phyloP scores from a whole-genome alignment of 2,888 invertebrate genomes.

The Bellardia bayeri region DNA sequence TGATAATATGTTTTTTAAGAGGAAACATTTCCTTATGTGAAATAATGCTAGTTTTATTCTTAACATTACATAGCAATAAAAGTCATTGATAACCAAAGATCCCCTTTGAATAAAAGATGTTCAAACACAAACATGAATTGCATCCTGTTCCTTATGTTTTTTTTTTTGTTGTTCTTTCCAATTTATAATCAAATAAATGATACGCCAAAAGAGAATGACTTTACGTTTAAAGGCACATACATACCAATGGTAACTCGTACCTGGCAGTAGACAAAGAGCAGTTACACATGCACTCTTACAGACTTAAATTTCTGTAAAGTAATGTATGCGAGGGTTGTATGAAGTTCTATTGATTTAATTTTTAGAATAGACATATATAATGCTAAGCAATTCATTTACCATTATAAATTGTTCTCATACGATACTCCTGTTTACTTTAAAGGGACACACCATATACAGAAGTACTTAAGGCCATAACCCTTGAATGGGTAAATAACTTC shows the following conservation, averaged over 20 bases:
- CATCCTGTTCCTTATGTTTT: constrained; percentile 30
- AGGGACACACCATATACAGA: constrained; percentile 8
- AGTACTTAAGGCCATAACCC: constrained; percentile 65
- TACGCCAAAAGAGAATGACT: constrained; percentile 55
- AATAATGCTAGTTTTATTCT: too few species aligned
- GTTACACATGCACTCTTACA: neutral
- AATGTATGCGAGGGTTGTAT: neutral
- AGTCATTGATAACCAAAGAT: constrained; percentile 11
- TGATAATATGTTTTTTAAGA: too few species aligned
- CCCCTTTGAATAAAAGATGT: neutral
- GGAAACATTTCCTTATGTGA: too few species aligned
- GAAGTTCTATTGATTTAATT: too few species aligned
- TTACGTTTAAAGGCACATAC: constrained; percentile 20
- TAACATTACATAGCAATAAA: neutral
- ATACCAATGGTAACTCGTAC: constrained; percentile 17
- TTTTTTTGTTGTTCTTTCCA: constrained; percentile 30
- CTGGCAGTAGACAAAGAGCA: neutral
- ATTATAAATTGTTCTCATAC: neutral
- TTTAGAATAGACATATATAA: too few species aligned
- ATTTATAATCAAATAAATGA: constrained; percentile 63
- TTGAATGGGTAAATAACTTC: constrained; percentile 78
- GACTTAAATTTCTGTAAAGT: neutral
- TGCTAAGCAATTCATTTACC: too few species aligned
- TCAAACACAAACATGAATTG: constrained; percentile 51
- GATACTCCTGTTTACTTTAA: neutral